Conservation (phyloP, 2,113 vertebrate species). For the Herpetotheres cachinnans region DNA sequence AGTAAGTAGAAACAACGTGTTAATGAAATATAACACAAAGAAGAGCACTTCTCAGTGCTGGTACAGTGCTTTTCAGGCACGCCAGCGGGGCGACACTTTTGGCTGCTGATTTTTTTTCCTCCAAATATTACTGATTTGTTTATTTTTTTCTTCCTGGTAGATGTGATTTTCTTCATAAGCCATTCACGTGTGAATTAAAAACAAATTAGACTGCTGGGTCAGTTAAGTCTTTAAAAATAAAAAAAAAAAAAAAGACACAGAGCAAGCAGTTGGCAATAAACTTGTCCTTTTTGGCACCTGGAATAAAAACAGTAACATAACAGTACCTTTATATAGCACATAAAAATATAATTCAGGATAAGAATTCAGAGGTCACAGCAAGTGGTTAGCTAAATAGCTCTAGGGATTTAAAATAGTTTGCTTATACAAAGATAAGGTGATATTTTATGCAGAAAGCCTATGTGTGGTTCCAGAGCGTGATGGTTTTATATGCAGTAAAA, state of each 20-base stretch:
- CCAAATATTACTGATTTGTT: background rate
- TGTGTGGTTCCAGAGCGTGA: conserved; percentile 13
- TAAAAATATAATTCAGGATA: conserved; percentile 74
- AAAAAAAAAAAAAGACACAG: background rate
- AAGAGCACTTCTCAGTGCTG: background rate
- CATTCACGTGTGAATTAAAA: conserved; percentile 61
- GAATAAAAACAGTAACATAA: conserved; percentile 73
- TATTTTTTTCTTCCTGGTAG: background rate
- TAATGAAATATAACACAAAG: rapidly evolving
- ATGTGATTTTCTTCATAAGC: conserved; percentile 57
- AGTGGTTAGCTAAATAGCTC: conserved; percentile 77
- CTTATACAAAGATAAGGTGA: conserved; percentile 63
- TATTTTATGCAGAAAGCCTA: conserved; percentile 53
- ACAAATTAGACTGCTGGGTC: conserved; percentile 35
- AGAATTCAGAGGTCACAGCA: conserved; percentile 74
- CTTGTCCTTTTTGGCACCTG: conserved; percentile 72
- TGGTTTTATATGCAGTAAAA: conserved; percentile 25
- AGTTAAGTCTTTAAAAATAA: conserved; percentile 12
- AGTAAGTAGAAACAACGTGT: background rate
- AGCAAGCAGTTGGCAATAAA: conserved; percentile 67
- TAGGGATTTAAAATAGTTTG: conserved; percentile 63
- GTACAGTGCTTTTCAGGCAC: background rate
- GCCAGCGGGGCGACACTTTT: background rate
- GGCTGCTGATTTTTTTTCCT: background rate
- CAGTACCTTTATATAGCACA: conserved; percentile 73